Conservation (phyloP, 2,113 vertebrate genomes). For the Pheucticus melanocephalus region DNA sequence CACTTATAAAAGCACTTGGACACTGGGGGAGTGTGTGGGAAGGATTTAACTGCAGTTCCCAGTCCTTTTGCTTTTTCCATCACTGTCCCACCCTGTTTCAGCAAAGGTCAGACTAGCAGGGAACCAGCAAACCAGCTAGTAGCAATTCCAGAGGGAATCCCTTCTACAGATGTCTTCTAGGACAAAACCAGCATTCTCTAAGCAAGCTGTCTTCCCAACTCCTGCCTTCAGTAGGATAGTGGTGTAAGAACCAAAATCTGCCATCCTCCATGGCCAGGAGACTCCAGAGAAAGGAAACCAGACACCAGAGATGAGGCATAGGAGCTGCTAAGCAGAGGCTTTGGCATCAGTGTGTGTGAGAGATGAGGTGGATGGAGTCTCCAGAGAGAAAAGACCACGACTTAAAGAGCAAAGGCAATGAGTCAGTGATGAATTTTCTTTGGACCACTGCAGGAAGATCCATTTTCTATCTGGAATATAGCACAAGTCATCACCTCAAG, state of each 20-base stretch:
- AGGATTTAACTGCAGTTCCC: neutral
- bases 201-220: neutral
- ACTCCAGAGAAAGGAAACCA: neutral
- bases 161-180: neutral
- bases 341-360: neutral
- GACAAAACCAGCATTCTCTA: neutral
- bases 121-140: neutral
- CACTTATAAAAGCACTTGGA: neutral
- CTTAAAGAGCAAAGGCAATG: neutral
- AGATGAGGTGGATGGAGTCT: neutral
- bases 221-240: neutral
- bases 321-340: neutral
- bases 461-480: neutral
- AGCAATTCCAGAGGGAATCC: neutral
- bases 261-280: neutral
- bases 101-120: neutral
- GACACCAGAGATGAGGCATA: neutral
- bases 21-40: neutral
- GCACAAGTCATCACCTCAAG: neutral
- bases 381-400: neutral
- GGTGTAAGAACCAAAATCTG: neutral
- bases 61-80: neutral
- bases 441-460: neutral
- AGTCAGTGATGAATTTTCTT: constrained; percentile 24
- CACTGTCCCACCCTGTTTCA: neutral